Conservation (phyloP, 1,140 invertebrate species). For the Leptinotarsa undecemlineata region DNA sequence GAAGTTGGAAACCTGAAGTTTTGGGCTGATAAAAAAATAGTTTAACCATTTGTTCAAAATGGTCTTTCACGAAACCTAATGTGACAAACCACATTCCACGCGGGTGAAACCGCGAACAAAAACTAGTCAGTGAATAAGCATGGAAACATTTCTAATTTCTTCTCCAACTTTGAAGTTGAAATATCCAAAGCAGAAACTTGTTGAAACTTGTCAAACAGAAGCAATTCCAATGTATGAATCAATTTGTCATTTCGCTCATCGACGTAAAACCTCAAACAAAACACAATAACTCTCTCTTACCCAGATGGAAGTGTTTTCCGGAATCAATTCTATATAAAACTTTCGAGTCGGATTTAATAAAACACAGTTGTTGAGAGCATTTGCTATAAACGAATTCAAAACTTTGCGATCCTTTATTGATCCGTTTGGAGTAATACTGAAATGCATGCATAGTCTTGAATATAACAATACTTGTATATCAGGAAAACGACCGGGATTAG, state of each 20-base stretch:
- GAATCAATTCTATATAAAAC: constrained; percentile 20
- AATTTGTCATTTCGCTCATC: not conserved
- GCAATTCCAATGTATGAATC: not conserved
- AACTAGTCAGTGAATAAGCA: not conserved
- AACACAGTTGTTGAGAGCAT: constrained; percentile 26
- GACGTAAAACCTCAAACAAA: not conserved
- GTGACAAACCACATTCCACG: too few species aligned
- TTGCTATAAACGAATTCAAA: constrained; percentile 24
- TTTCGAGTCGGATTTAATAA: constrained; percentile 22
- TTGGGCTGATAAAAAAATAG: too few species aligned
- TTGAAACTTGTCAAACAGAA: too few species aligned
- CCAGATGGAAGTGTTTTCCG: constrained; percentile 2
- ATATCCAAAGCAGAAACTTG: too few species aligned
- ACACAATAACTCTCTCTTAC: not conserved
- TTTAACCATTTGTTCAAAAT: too few species aligned
- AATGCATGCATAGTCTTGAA: constrained; percentile 17
- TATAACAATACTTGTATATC: constrained; percentile 29
- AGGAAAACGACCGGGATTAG: constrained; percentile 17
- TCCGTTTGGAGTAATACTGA: constrained; percentile 13
- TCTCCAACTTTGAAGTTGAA: too few species aligned
- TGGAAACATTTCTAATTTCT: not conserved
- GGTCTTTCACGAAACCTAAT: too few species aligned
- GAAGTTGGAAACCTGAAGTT: too few species aligned
- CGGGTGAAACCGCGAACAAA: too few species aligned
- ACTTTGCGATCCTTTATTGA: constrained; percentile 25